phyloP scores from a whole-genome alignment of 2,888 invertebrate species.

The Acronicta aceris region DNA sequence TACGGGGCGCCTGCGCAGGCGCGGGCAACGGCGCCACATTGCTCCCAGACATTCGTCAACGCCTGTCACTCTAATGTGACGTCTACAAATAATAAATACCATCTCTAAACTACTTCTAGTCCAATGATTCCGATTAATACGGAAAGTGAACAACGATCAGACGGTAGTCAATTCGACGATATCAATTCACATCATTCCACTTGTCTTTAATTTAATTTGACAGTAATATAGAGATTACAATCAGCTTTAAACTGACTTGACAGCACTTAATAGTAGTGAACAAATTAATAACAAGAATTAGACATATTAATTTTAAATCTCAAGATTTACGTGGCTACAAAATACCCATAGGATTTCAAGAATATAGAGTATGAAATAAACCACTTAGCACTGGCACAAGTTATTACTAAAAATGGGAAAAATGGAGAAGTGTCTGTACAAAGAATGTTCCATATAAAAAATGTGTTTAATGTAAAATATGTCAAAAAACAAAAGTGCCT shows the following conservation, averaged over 20 bases:
- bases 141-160: constrained; percentile 39
- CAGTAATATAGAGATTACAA: constrained; percentile 54
- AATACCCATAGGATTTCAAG: too few species aligned
- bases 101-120: constrained; percentile 20
- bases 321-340: not conserved
- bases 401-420: too few species aligned
- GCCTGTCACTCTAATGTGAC: constrained; percentile 33
- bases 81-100: constrained; percentile 29
- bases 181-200: constrained; percentile 34
- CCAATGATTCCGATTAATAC: constrained; percentile 15
- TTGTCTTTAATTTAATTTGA: constrained; percentile 48
- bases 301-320: not conserved
- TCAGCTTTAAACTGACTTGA: constrained; percentile 46
- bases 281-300: not conserved
- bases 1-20: constrained; percentile 31
- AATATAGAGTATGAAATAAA: too few species aligned
- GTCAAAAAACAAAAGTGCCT: too few species aligned
- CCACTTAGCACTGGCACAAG: too few species aligned
- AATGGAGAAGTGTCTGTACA: too few species aligned
- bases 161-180: constrained; percentile 48
- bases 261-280: constrained; percentile 38
- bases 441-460: too few species aligned
- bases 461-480: too few species aligned
- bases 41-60: constrained; percentile 8
- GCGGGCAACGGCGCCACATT: constrained; percentile 35